Evolutionary conservation across 2,888 invertebrate species (phyloP), one percentile per base, ranked within the genome.

Genomic region (Lasioglossum malachurum): DNA sequence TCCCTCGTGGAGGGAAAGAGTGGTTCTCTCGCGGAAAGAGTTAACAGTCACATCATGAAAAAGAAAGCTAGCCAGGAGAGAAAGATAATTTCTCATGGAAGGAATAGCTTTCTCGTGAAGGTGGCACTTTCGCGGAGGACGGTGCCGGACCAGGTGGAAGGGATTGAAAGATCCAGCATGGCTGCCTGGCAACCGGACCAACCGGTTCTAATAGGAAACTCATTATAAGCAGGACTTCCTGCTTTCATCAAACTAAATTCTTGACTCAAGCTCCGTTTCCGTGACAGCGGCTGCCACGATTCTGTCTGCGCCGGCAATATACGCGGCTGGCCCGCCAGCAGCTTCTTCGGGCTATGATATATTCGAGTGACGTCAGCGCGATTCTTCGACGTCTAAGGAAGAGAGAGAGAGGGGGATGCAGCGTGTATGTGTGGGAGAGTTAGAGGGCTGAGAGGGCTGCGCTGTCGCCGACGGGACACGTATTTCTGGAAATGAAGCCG

Each of bases 171-270:
- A 92, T 93, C 90, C 89, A 88, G 78, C 84, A 81, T 64, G 87
- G 93, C 94, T 91, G 92, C 91, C 92, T 90, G 92, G 94, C 92
- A 92, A 93, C 94, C 83, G 46, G 83, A 86, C 90, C 92, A 91
- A 93, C 93, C 91, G 94, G 94, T 94, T 94, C 94, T 94, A 95
- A 94, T 95, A 94, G 94, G 93, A 94, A 94, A 94, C 94, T 94
- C 94, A 94, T 95, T 94, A 94, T 93, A 92, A 91, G 88, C 91
- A 87, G 91, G 92, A 92, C 93, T 93, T 93, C 93, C 94, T 64
- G 60, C 92, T 93, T 93, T 92, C 92, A 88, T 88, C 91, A 91
- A 92, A 93, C 93, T 93, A 93, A 93, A 93, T 94, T 94, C 92
- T 93, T 92, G 87, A 91, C 90, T 93, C 88, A 77, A 86, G 86